Conservation (phyloP, 2,113 vertebrate species). For the Phocoena sinus region DNA sequence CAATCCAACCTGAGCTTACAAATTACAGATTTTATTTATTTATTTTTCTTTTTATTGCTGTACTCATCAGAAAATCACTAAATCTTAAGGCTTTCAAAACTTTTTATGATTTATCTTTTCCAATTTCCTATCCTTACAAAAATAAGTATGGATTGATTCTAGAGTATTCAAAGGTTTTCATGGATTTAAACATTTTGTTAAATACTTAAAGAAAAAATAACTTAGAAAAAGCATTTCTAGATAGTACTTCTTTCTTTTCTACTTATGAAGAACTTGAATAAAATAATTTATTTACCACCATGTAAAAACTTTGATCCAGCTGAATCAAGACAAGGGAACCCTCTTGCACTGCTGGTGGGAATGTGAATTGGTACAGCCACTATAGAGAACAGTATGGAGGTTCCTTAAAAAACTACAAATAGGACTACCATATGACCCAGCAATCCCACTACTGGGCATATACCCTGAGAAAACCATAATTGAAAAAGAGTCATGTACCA, state of each 20-base stretch:
- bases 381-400: too few relatives aligned
- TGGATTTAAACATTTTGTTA: background rate
- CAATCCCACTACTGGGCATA: too few relatives aligned
- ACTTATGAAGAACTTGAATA: background rate
- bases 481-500: too few relatives aligned
- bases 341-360: too few relatives aligned
- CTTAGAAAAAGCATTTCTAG: background rate
- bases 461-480: too few relatives aligned
- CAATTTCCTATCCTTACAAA: background rate
- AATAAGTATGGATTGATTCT: background rate
- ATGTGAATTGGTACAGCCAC: too few relatives aligned
- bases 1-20: background rate
- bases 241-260: background rate
- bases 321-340: background rate
- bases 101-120: background rate
- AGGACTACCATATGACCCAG: too few relatives aligned
- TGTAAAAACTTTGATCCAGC: background rate
- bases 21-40: background rate
- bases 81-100: background rate
- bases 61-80: background rate
- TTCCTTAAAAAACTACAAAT: too few relatives aligned
- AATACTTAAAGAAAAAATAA: background rate
- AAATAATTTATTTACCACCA: background rate
- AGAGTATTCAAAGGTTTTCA: background rate
- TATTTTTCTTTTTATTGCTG: background rate